These are phyloP conservation scores for Esox lucius DNA, from an alignment of 2,797 vertebrate genomes.

Conservation along the genomic window DNA sequence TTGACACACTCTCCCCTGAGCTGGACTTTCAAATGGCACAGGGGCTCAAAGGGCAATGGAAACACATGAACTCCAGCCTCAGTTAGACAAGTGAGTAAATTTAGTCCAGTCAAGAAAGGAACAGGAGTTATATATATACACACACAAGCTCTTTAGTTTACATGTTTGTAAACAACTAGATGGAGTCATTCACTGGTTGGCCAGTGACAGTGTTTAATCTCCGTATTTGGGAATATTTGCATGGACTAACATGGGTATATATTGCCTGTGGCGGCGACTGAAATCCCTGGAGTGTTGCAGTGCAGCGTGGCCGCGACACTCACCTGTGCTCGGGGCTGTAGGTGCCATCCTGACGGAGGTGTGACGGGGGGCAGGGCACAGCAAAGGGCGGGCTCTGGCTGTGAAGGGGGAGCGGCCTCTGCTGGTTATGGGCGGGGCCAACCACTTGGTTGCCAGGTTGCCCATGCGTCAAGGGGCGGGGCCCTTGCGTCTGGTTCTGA, in stretches of 20 bases:
- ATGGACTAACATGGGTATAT: neutral
- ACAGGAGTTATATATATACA: neutral
- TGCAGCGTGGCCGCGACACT: slow-evolving; percentile 14
- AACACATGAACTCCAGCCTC: neutral
- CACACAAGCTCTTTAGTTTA: slow-evolving; percentile 1
- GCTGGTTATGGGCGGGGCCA: slow-evolving; percentile 55
- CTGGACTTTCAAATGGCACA: neutral
- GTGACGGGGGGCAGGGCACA: slow-evolving; percentile 79
- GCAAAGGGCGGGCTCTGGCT: slow-evolving; percentile 79
- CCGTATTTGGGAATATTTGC: neutral
- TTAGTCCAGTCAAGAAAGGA: slow-evolving; percentile 5
- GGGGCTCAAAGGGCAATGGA: slow-evolving; percentile 3
- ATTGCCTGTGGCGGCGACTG: too few species aligned
- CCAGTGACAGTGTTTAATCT: neutral
- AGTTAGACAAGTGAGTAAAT: slow-evolving; percentile 1
- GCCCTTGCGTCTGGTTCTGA: slow-evolving; percentile 43
- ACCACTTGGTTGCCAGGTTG: slow-evolving; percentile 46
- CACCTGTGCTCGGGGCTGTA: slow-evolving; percentile 91
- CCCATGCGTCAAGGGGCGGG: slow-evolving; percentile 54
- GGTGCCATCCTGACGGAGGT: slow-evolving; percentile 76
- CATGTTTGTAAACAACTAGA: slow-evolving; percentile 12
- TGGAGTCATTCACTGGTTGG: neutral
- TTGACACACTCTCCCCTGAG: neutral
- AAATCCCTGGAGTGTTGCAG: neutral
- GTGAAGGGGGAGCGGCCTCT: slow-evolving; percentile 56